These are phyloP conservation scores for Scolopax mira DNA, from an alignment of 2,113 vertebrate genomes.

Conservation along the genomic window DNA sequence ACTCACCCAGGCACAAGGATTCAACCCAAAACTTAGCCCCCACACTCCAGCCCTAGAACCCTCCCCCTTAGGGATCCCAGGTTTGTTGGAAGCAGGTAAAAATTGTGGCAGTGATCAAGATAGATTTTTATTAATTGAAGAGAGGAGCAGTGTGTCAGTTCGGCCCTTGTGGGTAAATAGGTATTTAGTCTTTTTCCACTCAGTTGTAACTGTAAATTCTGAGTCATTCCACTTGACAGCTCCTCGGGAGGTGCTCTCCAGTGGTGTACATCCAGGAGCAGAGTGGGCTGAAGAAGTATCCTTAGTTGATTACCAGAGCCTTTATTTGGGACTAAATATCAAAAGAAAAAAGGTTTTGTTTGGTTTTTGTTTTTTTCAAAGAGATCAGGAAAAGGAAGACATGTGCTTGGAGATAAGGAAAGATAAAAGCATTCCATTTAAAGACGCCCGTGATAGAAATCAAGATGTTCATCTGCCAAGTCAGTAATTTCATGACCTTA, in stretches of 20 bases:
- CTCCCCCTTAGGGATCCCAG: neutral
- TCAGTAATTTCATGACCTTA: neutral
- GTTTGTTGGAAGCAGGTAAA: neutral
- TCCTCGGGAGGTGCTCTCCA: neutral
- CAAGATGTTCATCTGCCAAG: slow-evolving; percentile 47
- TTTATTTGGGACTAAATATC: neutral
- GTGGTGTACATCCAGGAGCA: neutral
- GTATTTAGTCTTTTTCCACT: neutral
- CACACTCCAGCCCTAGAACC: neutral
- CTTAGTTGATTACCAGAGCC: neutral
- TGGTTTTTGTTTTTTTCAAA: neutral
- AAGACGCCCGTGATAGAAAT: neutral
- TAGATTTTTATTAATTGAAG: neutral
- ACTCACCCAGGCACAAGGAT: neutral
- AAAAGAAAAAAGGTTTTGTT: neutral
- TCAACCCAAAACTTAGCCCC: neutral
- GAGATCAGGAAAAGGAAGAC: slow-evolving; percentile 62
- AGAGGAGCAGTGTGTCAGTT: neutral
- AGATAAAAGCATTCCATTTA: slow-evolving; percentile 60
- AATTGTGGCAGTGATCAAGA: neutral
- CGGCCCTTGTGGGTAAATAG: neutral
- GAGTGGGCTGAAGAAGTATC: neutral
- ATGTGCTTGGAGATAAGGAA: slow-evolving; percentile 54
- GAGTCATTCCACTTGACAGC: neutral
- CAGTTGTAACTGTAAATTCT: neutral